A percentile compares a stretch with the other conserved stretches of the same genome.
phyloP scores from a whole-genome alignment of 2,797 vertebrate genomes.

The Thunnus albacares region DNA sequence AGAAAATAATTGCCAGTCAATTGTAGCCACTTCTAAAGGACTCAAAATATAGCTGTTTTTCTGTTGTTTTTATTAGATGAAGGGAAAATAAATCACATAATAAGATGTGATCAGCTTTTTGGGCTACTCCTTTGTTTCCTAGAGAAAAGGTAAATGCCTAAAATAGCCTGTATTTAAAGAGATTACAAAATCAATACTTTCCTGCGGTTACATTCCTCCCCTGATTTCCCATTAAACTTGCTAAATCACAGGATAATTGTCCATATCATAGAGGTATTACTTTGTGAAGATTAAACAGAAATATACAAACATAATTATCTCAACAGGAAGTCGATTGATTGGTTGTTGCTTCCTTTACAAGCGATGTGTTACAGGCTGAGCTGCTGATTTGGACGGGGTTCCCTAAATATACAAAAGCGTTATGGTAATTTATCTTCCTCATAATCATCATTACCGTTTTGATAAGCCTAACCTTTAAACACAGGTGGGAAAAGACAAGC shows the following conservation, averaged over 20 bases:
- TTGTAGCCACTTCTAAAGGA: background rate
- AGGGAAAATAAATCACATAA: background rate
- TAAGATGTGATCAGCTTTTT: conserved; percentile 10
- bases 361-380: background rate
- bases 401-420: conserved; percentile 17
- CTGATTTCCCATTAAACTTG: background rate
- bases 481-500: conserved; percentile 50
- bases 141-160: background rate
- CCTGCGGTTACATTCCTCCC: background rate
- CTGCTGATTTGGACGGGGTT: conserved; percentile 28
- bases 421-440: conserved; percentile 54
- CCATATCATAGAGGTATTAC: conserved; percentile 15
- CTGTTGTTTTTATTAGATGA: background rate
- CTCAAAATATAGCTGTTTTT: background rate
- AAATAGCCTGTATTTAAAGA: conserved; percentile 18
- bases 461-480: conserved; percentile 78
- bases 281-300: conserved; percentile 29
- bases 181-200: conserved; percentile 40
- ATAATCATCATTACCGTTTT: conserved; percentile 74
- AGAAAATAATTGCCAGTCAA: background rate
- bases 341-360: conserved; percentile 17
- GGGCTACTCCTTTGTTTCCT: background rate
- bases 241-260: conserved; percentile 10
- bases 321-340: conserved; percentile 31
- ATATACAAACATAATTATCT: conserved; percentile 46